phyloP scores from a whole-genome alignment of 2,113 vertebrate genomes.

The Gobio gobio region DNA sequence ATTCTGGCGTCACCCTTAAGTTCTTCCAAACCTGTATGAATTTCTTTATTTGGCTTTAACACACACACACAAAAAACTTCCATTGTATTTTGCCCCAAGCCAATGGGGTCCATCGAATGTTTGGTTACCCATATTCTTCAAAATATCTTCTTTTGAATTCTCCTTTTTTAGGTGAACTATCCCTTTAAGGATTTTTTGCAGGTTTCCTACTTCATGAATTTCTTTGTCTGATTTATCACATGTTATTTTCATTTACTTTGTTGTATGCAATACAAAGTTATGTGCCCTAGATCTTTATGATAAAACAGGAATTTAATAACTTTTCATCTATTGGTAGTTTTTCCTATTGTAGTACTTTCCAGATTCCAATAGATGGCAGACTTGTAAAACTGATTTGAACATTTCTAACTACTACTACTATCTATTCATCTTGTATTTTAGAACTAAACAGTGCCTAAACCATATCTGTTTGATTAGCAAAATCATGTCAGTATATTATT shows the following conservation, averaged over 20 bases:
- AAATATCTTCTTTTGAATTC: too few relatives aligned
- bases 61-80: too few relatives aligned
- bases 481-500: neutral
- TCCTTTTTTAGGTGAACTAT: too few relatives aligned
- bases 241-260: neutral
- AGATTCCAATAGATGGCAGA: conserved; percentile 23
- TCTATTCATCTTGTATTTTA: neutral
- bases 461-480: neutral
- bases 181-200: neutral
- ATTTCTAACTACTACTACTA: neutral
- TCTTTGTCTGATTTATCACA: neutral
- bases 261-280: neutral
- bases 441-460: neutral
- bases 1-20: too few relatives aligned
- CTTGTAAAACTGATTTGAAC: conserved; percentile 1
- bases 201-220: neutral
- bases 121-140: too few relatives aligned
- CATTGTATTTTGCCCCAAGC: too few relatives aligned
- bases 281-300: neutral
- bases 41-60: too few relatives aligned
- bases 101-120: too few relatives aligned
- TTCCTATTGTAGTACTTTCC: neutral
- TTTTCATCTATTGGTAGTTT: neutral
- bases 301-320: neutral
- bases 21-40: too few relatives aligned